Conservation (phyloP, 2,797 vertebrate species). For the Loris lydekkerianus region DNA sequence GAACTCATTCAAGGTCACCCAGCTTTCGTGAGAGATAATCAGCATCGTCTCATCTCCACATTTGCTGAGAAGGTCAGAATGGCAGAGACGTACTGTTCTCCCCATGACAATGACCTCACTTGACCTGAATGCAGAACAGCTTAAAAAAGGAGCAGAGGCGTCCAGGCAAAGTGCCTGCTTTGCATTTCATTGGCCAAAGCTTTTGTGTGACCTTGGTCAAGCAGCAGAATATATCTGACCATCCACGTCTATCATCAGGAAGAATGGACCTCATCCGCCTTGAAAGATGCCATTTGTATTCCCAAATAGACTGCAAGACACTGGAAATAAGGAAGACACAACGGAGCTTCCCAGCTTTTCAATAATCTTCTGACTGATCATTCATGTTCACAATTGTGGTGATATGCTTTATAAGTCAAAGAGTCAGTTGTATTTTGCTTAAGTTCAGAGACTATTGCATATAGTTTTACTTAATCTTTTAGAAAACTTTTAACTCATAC, state of each 20-base stretch:
- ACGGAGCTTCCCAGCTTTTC: not conserved
- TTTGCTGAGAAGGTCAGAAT: not conserved
- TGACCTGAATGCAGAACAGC: not conserved
- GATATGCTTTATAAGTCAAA: not conserved
- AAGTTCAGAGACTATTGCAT: not conserved
- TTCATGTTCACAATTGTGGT: not conserved
- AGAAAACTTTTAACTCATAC: slow-evolving; percentile 14
- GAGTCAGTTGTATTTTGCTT: not conserved
- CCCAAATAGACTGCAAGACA: not conserved
- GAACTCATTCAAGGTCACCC: not conserved
- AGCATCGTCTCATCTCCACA: not conserved
- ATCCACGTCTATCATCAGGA: not conserved
- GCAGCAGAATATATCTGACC: not conserved
- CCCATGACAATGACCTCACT: not conserved
- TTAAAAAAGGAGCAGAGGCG: not conserved
- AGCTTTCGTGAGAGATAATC: not conserved
- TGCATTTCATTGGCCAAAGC: not conserved
- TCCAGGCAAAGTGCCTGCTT: not conserved
- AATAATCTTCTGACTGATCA: not conserved
- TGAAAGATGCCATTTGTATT: slow-evolving; percentile 10
- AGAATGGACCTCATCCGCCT: not conserved
- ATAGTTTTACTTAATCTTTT: slow-evolving; percentile 2
- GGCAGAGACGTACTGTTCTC: not conserved
- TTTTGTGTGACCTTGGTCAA: not conserved
- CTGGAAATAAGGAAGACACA: not conserved